phyloP scores from a whole-genome alignment of 2,113 vertebrate species.

The Heterocephalus glaber region DNA sequence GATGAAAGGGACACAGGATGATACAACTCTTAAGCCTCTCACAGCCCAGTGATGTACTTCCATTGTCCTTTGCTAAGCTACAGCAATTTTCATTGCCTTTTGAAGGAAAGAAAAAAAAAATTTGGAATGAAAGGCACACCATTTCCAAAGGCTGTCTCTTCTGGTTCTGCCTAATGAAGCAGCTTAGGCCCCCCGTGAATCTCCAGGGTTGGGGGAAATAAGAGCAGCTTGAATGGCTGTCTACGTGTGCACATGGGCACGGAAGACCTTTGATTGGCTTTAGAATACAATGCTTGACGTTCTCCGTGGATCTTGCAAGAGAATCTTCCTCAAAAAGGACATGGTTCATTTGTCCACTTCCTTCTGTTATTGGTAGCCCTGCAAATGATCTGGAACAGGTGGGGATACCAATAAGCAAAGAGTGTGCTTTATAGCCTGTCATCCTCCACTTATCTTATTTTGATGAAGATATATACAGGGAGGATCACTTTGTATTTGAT shows the following conservation, averaged over 20 bases:
- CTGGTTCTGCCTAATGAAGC: slow-evolving; percentile 72
- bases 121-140: slow-evolving; percentile 65
- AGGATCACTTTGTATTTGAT: slow-evolving; percentile 50
- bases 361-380: slow-evolving; percentile 64
- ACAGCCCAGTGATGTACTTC: slow-evolving; percentile 14
- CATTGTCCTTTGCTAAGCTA: slow-evolving; percentile 66
- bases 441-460: slow-evolving; percentile 52
- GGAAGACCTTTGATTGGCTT: slow-evolving; percentile 64
- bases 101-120: slow-evolving; percentile 25
- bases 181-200: not conserved
- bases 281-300: slow-evolving; percentile 50
- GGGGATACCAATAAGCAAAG: slow-evolving; percentile 65
- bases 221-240: slow-evolving; percentile 7
- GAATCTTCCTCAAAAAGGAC: slow-evolving; percentile 62
- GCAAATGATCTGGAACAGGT: slow-evolving; percentile 72
- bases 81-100: slow-evolving; percentile 68
- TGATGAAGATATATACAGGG: slow-evolving; percentile 49
- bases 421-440: slow-evolving; percentile 37
- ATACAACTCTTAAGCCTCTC: slow-evolving; percentile 49
- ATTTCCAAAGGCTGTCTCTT: slow-evolving; percentile 48
- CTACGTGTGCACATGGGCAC: slow-evolving; percentile 13
- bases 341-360: slow-evolving; percentile 69
- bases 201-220: not conserved
- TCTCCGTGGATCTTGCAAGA: slow-evolving; percentile 61
- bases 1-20: slow-evolving; percentile 20